Evolutionary conservation across 2,888 invertebrate species (phyloP).

Genomic region (Apantesis nais): DNA sequence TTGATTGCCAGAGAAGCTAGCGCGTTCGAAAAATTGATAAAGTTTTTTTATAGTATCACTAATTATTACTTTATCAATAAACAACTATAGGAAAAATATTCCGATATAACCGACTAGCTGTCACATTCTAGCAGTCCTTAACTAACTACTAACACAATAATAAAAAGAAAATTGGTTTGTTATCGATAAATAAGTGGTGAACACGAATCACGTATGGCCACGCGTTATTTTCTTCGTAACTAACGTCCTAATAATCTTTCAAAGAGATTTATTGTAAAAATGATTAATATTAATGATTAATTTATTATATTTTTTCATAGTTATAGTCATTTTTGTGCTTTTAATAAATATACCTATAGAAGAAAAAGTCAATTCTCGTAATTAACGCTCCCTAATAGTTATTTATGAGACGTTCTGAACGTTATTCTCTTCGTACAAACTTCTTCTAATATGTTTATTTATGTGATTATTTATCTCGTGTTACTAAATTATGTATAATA

Average conservation of each 20-base stretch:
- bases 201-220: constrained; percentile 60
- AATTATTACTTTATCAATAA: background rate
- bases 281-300: constrained; percentile 26
- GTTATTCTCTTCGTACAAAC: no score
- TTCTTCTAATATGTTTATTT: no score
- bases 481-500: no score
- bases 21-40: background rate
- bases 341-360: background rate
- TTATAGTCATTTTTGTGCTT: background rate
- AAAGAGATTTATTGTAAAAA: constrained; percentile 35
- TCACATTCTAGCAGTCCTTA: constrained; percentile 16
- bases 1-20: background rate
- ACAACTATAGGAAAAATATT: constrained; percentile 7
- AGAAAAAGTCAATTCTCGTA: no score
- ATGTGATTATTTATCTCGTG: no score
- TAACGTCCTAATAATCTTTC: constrained; percentile 48
- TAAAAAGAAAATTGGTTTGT: constrained; percentile 60
- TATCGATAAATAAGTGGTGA: constrained; percentile 60
- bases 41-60: background rate
- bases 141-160: constrained; percentile 56
- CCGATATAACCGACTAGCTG: constrained; percentile 9
- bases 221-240: constrained; percentile 52
- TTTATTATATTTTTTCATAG: constrained; percentile 8
- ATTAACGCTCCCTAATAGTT: no score
- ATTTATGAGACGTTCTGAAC: no score